Conservation (phyloP, 2,888 invertebrate genomes). For the Unio pictorum region DNA sequence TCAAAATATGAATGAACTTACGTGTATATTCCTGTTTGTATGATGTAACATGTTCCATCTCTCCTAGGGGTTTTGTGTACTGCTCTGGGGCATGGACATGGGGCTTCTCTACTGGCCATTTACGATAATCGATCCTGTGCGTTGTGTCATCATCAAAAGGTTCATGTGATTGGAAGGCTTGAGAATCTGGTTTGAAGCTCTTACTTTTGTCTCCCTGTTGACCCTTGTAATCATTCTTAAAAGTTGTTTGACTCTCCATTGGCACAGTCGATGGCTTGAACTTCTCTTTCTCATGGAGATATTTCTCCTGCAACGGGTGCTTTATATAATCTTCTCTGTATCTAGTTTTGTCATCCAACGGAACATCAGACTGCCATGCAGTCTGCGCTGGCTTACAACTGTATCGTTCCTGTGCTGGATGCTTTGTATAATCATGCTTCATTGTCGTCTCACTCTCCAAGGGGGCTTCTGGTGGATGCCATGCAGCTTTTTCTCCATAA, state of each 20-base stretch:
- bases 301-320: conserved; percentile 62
- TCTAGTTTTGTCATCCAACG: conserved; percentile 67
- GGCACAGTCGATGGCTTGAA: conserved; percentile 61
- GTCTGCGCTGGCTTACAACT: conserved; percentile 64
- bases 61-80: conserved; percentile 64
- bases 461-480: conserved; percentile 60
- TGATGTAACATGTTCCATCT: conserved; percentile 65
- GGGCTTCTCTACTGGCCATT: conserved; percentile 61
- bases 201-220: conserved; percentile 44
- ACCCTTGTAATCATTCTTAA: conserved; percentile 61
- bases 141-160: conserved; percentile 51
- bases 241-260: conserved; percentile 66
- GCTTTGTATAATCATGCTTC: conserved; percentile 60
- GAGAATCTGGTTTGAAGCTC: conserved; percentile 66
- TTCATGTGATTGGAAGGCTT: conserved; percentile 64
- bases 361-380: conserved; percentile 58
- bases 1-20: conserved; percentile 25
- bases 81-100: conserved; percentile 55
- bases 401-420: conserved; percentile 56
- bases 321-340: conserved; percentile 66
- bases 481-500: conserved; percentile 45
- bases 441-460: conserved; percentile 69
- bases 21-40: conserved; percentile 68
- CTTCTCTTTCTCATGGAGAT: conserved; percentile 48
- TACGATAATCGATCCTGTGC: conserved; percentile 66